phyloP scores from a whole-genome alignment of 2,888 invertebrate species.

The Cerceris ruficornis region DNA sequence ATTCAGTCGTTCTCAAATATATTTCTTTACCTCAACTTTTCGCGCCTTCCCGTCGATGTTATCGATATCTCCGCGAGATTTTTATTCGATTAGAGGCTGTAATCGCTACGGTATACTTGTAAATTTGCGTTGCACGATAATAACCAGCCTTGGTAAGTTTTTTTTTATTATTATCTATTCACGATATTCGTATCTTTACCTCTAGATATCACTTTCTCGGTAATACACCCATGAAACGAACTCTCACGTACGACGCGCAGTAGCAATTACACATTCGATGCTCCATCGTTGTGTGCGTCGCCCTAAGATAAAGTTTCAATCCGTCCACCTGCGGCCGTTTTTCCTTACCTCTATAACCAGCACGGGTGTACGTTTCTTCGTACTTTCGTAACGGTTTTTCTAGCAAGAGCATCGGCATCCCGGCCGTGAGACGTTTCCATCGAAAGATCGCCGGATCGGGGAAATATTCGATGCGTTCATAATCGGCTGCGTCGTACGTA shows the following conservation, averaged over 20 bases:
- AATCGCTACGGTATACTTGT: background rate
- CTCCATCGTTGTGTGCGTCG: background rate
- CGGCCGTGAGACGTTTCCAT: constrained; percentile 15
- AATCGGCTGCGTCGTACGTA: constrained; percentile 35
- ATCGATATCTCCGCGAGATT: no score
- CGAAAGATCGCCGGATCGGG: constrained; percentile 26
- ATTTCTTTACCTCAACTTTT: no score
- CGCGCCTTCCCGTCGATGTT: no score
- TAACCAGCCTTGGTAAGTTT: background rate
- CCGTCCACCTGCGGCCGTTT: background rate
- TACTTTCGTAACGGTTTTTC: constrained; percentile 19
- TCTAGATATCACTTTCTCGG: constrained; percentile 11
- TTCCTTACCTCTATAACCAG: background rate
- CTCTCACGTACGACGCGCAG: constrained; percentile 1
- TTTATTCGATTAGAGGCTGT: background rate
- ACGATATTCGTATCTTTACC: constrained; percentile 7
- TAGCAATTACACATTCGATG: constrained; percentile 22
- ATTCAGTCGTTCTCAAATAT: no score
- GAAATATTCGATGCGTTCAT: constrained; percentile 33
- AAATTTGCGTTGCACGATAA: background rate
- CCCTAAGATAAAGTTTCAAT: constrained; percentile 10
- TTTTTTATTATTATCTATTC: constrained; percentile 3
- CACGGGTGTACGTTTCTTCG: background rate
- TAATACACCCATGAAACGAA: constrained; percentile 3
- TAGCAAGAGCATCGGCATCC: constrained; percentile 1